Base-by-base conservation (phyloP, 2,797 vertebrate genomes). In the Dipus sagitta region DNA sequence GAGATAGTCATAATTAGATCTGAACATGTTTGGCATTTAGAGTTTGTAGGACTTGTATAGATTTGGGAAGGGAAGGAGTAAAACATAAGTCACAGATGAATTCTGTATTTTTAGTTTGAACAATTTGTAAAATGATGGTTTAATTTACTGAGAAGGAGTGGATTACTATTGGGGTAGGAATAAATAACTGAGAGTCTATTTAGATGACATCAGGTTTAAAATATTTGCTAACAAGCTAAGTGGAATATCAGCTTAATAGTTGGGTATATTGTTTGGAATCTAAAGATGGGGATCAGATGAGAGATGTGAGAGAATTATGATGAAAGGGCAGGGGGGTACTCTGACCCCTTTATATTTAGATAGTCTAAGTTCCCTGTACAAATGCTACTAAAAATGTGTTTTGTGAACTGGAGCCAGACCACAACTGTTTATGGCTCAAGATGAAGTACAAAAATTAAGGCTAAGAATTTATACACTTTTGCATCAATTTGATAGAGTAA, bases 61-160 rank as follows among this genome's bases (percentile, higher is more conserved):
- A 86, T 80, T 83, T 93, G 30, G 11, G 72, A 52, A 93, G 42
- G 3, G 5, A n/a, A 58, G 14, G 10, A 81, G 13, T n/a, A 32
- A 78, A 93, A 93, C 28, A 62, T 26, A 79, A 20, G 6, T 64
- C 11, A 82, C 32, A 65, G 68, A 62, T 58, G 42, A 82, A 54
- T 65, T 91, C 52, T 82, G 65, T 62, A 20, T 52, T 84, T 94
- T 94, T 64, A 92, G 32, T n/a, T 52, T 77, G 76, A 88, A 32
- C 23, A 76, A 42, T 18, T 74, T 47, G 80, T 83, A 86, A 92
- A 92, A 76, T 60, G n/a, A 54, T 90, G 30, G 1, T 34, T 4
- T 78, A 4, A 65, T 77, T 90, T 90, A 60, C 30, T 30, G 62
- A 91, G 65, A 42, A 62, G 28, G 34, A 60, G 2, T 14, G 9